These are phyloP conservation scores for Nibea coibor DNA, from an alignment of 2,113 vertebrate genomes.

Conservation along the genomic window DNA sequence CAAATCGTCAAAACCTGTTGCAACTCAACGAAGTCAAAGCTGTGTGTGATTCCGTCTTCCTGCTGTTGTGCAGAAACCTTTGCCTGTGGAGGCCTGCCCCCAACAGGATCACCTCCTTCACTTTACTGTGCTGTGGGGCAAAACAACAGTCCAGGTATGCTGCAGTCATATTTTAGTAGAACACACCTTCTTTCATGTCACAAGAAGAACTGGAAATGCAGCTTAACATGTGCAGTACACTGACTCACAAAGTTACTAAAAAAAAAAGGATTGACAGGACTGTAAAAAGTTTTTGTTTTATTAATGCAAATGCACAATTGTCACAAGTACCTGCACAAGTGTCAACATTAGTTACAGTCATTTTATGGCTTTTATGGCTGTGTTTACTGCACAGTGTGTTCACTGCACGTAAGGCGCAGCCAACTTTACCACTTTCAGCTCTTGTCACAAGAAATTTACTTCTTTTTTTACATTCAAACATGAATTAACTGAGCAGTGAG, in stretches of 20 bases:
- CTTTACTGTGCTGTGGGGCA: neutral
- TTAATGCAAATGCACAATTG: constrained; percentile 18
- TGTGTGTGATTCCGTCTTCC: constrained; percentile 33
- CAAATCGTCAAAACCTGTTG: neutral
- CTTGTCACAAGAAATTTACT: neutral
- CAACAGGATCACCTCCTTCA: constrained; percentile 25
- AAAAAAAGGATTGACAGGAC: neutral
- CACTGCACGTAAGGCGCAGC: neutral
- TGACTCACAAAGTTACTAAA: neutral
- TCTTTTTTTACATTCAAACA: constrained; percentile 15
- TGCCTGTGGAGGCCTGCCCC: constrained; percentile 55
- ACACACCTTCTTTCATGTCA: constrained; percentile 51
- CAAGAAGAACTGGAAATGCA: constrained; percentile 61
- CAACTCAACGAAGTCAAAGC: constrained; percentile 23
- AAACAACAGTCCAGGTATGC: constrained; percentile 51
- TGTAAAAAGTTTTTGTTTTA: constrained; percentile 40
- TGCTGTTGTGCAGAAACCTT: constrained; percentile 20
- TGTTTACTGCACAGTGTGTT: neutral
- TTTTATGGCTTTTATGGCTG: neutral
- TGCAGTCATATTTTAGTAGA: neutral
- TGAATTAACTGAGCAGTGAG: too few species aligned
- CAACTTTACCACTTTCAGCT: neutral
- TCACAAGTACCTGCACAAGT: too few species aligned
- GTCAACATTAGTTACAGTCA: neutral
- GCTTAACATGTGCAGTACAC: neutral